These are phyloP conservation scores for Platysteira castanea DNA, from an alignment of 2,113 vertebrate species.

Conservation along the genomic window DNA sequence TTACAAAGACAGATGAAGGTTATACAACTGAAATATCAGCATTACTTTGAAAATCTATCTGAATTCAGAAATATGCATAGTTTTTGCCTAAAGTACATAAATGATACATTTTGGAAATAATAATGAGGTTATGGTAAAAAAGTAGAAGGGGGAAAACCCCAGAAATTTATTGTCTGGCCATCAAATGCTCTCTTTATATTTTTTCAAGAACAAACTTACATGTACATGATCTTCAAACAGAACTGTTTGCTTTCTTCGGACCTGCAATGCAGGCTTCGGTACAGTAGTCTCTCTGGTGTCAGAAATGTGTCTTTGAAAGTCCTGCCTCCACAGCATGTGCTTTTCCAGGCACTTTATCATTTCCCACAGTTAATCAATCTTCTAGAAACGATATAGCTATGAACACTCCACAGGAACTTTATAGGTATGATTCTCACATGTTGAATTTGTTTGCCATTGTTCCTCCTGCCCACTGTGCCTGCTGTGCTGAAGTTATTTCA, in stretches of 20 bases:
- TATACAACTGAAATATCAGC: background rate
- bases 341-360: slow-evolving; percentile 4
- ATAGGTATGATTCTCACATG: background rate
- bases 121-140: background rate
- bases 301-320: background rate
- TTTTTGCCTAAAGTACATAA: background rate
- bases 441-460: background rate
- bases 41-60: background rate
- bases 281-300: background rate
- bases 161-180: background rate
- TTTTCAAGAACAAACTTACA: background rate
- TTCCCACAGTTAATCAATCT: slow-evolving; percentile 13
- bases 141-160: background rate
- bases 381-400: background rate
- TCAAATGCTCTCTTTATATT: background rate
- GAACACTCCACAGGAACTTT: background rate
- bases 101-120: background rate
- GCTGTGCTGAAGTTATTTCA: background rate
- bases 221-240: background rate
- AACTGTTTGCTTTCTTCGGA: background rate
- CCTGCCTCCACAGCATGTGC: background rate
- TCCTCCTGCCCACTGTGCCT: background rate
- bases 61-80: background rate
- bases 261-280: background rate
- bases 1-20: background rate